Evolutionary conservation across 2,113 vertebrate species (phyloP).

Genomic region (Camelus dromedarius): DNA sequence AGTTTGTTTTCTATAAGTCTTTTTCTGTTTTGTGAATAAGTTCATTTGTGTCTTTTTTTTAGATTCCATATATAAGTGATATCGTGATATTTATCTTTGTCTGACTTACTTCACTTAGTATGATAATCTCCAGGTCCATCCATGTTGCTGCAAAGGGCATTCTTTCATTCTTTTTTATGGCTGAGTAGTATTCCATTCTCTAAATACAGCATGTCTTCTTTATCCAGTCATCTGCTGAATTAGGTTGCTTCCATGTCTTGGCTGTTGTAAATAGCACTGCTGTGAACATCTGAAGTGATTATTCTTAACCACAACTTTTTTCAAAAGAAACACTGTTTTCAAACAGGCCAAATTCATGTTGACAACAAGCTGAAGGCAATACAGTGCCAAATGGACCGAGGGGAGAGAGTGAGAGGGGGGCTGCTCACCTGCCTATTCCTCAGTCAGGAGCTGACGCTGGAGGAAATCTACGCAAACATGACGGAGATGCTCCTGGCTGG

Average conservation of each 20-base stretch:
- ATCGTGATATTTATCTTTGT: no score
- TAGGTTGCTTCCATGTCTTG: no score
- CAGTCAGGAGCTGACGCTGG: slow-evolving; percentile 91
- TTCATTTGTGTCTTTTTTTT: neutral
- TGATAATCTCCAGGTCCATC: no score
- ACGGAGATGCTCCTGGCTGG: slow-evolving; percentile 97
- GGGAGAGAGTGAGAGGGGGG: slow-evolving; percentile 90
- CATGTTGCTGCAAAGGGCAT: no score
- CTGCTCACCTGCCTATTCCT: slow-evolving; percentile 93
- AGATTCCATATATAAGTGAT: no score
- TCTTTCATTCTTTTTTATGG: no score
- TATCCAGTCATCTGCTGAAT: no score
- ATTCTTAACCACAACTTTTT: neutral
- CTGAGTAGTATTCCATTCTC: no score
- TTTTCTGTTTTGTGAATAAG: neutral
- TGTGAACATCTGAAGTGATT: neutral
- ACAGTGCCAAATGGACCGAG: slow-evolving; percentile 87
- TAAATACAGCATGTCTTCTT: no score
- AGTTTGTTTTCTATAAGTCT: no score
- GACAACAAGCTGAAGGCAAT: slow-evolving; percentile 91
- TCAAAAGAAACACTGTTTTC: slow-evolving; percentile 60
- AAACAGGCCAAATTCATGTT: slow-evolving; percentile 93
- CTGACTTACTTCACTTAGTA: no score
- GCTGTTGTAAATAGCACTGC: no score
- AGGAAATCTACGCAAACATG: slow-evolving; percentile 96